Percentiles rank a stretch among this genome's conserved stretches.
phyloP scores from a whole-genome alignment of 2,888 invertebrate species.

The Campaea margaritaria region DNA sequence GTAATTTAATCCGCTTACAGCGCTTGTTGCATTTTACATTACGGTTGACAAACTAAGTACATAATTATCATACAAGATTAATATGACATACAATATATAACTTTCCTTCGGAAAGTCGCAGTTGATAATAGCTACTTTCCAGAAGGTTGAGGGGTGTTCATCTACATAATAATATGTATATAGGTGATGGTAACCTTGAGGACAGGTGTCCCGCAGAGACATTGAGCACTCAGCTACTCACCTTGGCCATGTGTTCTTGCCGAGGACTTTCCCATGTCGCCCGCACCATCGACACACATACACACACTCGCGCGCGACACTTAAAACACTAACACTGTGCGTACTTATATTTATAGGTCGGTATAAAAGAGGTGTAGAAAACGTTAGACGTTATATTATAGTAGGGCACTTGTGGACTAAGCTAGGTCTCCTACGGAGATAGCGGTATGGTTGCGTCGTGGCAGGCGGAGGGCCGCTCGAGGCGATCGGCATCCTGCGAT shows the following conservation, averaged over 20 bases:
- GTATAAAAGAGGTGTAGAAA: constrained; percentile 83
- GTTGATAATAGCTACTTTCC: constrained; percentile 25
- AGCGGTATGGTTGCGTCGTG: constrained; percentile 75
- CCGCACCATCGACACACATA: constrained; percentile 83
- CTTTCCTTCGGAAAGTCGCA: constrained; percentile 1
- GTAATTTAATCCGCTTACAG: background rate
- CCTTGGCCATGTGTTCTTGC: constrained; percentile 86
- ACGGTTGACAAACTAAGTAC: background rate
- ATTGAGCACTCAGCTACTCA: constrained; percentile 61
- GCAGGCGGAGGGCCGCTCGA: constrained; percentile 84
- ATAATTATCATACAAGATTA: background rate
- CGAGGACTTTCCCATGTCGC: constrained; percentile 86
- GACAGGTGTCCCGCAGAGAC: constrained; percentile 60
- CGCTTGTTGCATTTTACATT: background rate
- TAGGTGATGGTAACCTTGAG: constrained; percentile 53
- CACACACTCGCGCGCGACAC: constrained; percentile 74
- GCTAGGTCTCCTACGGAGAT: constrained; percentile 78
- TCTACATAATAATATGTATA: constrained; percentile 28
- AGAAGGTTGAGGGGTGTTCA: constrained; percentile 36
- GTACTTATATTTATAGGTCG: constrained; percentile 79
- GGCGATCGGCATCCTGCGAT: constrained; percentile 83
- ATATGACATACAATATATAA: background rate
- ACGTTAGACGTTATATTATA: constrained; percentile 81
- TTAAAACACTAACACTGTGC: constrained; percentile 74
- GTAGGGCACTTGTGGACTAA: constrained; percentile 81